phyloP scores from a whole-genome alignment of 2,888 invertebrate species.

The Notodonta dromedarius region DNA sequence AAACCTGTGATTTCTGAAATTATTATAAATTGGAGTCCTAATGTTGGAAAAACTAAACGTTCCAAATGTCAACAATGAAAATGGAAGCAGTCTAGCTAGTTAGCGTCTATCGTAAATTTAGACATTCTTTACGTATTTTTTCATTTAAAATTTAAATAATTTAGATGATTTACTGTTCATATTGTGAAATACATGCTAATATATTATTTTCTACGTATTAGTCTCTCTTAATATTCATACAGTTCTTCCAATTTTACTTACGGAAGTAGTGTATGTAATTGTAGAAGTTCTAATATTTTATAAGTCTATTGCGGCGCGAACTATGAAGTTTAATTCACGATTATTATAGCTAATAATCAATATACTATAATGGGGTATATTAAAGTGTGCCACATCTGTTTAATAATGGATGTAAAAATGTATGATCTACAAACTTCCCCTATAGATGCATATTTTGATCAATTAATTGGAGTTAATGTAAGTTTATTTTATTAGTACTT shows the following conservation, averaged over 20 bases:
- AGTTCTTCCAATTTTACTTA: conserved; percentile 1
- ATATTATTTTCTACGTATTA: neutral
- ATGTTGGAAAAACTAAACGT: conserved; percentile 20
- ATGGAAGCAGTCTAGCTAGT: conserved; percentile 38
- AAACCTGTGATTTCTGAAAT: too few species aligned
- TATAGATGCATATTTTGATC: conserved; percentile 58
- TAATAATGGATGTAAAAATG: conserved; percentile 63
- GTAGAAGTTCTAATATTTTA: conserved; percentile 71
- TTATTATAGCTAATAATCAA: conserved; percentile 14
- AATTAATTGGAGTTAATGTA: conserved; percentile 62
- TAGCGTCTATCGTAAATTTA: conserved; percentile 64
- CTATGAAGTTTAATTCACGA: conserved; percentile 48
- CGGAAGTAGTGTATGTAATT: conserved; percentile 17
- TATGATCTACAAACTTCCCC: conserved; percentile 56
- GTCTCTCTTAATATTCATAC: neutral
- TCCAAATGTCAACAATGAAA: conserved; percentile 36
- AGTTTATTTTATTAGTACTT: conserved; percentile 38
- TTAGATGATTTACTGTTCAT: neutral
- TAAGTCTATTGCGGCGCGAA: conserved; percentile 69
- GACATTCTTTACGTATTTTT: conserved; percentile 51
- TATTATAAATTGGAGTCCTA: too few species aligned
- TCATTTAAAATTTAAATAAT: conserved; percentile 13
- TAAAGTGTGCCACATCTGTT: conserved; percentile 71
- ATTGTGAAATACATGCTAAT: neutral
- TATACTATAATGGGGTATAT: conserved; percentile 54